These are phyloP conservation scores for Copidosoma aretas DNA, from an alignment of 2,888 invertebrate genomes.

Conservation along the genomic window DNA sequence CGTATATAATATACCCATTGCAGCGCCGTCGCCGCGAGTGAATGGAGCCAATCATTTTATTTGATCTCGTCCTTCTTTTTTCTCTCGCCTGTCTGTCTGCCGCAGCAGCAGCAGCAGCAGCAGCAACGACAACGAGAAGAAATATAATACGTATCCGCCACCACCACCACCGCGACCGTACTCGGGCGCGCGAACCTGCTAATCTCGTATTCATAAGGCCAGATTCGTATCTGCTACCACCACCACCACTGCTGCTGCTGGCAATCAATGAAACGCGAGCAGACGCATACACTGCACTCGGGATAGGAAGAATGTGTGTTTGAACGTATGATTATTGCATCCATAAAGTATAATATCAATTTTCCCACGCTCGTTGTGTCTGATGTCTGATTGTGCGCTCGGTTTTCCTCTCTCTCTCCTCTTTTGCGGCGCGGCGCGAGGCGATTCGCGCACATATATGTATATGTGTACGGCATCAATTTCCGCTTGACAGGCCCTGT, in stretches of 20 bases:
- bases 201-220: slow-evolving; percentile 18
- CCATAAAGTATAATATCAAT: slow-evolving; percentile 30
- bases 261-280: neutral
- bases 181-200: slow-evolving; percentile 1
- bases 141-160: neutral
- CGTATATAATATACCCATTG: too few relatives aligned
- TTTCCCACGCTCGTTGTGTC: slow-evolving; percentile 20
- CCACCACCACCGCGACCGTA: neutral
- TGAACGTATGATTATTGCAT: slow-evolving; percentile 19
- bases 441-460: too few relatives aligned
- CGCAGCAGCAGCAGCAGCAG: too few relatives aligned
- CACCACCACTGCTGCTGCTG: too few relatives aligned
- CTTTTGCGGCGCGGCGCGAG: too few relatives aligned
- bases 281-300: neutral
- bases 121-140: neutral
- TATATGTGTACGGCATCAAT: neutral
- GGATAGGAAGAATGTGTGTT: too few relatives aligned
- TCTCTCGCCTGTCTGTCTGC: neutral
- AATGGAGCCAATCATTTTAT: slow-evolving; percentile 30
- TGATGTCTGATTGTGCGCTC: neutral
- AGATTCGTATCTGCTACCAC: neutral
- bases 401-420: too few relatives aligned
- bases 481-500: neutral
- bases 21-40: slow-evolving; percentile 6
- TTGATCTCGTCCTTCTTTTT: slow-evolving; percentile 12